Conservation (phyloP, 2,888 invertebrate species). For the Isoperla grammatica region DNA sequence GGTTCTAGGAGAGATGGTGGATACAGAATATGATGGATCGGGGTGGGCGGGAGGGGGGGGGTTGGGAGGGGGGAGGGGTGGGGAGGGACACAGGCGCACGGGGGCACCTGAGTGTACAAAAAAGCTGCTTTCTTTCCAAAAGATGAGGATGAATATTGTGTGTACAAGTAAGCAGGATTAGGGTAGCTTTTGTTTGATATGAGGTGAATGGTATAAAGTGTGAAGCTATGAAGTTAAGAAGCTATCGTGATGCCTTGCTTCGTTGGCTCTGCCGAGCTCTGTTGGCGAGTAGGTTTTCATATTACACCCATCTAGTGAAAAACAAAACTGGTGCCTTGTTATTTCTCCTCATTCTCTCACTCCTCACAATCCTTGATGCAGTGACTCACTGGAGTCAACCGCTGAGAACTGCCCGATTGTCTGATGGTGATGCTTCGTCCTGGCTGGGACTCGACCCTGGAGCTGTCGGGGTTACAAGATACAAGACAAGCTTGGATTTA, state of each 20-base stretch:
- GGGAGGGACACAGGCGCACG: background rate
- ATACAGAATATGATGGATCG: too few species aligned
- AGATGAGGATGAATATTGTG: background rate
- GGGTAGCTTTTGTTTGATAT: too few species aligned
- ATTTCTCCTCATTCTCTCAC: too few species aligned
- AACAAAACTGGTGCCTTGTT: background rate
- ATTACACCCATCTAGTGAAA: slow-evolving; percentile 23
- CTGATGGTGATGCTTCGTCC: too few species aligned
- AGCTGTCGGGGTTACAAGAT: too few species aligned
- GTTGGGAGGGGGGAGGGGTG: background rate
- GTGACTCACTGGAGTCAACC: too few species aligned
- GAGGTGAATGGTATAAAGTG: background rate
- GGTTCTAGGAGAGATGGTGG: background rate
- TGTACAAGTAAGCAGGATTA: background rate
- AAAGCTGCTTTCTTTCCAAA: slow-evolving; percentile 14
- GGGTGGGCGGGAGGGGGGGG: background rate
- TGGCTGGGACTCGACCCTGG: too few species aligned
- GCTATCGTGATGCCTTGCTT: background rate
- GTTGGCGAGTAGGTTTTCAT: slow-evolving; percentile 23
- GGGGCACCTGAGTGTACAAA: slow-evolving; percentile 30
- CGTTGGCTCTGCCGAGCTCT: background rate
- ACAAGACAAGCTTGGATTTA: too few species aligned
- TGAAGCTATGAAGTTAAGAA: background rate
- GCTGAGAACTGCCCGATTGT: too few species aligned
- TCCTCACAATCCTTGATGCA: too few species aligned